Evolutionary conservation across 1,140 invertebrate species (phyloP), one percentile per base, ranked within the genome.

Genomic region (Homalodisca vitripennis): DNA sequence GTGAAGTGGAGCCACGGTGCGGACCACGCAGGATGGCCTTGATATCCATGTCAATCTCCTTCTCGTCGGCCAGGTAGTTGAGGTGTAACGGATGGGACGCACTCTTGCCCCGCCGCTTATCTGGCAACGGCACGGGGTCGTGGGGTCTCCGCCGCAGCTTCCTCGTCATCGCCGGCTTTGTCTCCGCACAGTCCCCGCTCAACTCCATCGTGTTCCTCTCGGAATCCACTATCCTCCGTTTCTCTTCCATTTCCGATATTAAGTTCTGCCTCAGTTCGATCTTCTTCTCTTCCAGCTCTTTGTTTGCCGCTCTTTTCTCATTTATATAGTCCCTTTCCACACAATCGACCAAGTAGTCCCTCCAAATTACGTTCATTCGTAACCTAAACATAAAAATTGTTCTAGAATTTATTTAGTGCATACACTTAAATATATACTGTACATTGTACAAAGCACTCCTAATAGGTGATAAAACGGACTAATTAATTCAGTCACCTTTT

Each of bases 221-320:
- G 72, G 86, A 86, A 80, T 98, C 95, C 72, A 98, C 93, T 72
- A 90, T 86, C 74, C 91, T 90, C 74, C 90, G 85, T 75, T 97
- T 97, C 71, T 98, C 96, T 78, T 98, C 95, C 78, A 98, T 89
- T 78, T 98, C 95, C 34, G 88, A 85, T 13, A 98, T 84, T 17
- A 99, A 78, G 81, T 89, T 95, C 78, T 98, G 95, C 76, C 91
- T 89, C 13, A 98, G 80, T 78, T 98, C 95, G 73, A 92, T 85
- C 78, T 96, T 96, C 78, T 98, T 97, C 74, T 98, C 95, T 79
- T 98, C 94, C 85, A 95, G 96, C 75, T 98, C 95, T 80, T 93
- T 92, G 0, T 85, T 88, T 1, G 94, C 91, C 29, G 90, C 88
- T 79, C 92, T 92, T 78, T 94, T 94, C 78, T 98, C 97, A 32